phyloP scores from a whole-genome alignment of 2,113 vertebrate genomes.

The Sterna hirundo region DNA sequence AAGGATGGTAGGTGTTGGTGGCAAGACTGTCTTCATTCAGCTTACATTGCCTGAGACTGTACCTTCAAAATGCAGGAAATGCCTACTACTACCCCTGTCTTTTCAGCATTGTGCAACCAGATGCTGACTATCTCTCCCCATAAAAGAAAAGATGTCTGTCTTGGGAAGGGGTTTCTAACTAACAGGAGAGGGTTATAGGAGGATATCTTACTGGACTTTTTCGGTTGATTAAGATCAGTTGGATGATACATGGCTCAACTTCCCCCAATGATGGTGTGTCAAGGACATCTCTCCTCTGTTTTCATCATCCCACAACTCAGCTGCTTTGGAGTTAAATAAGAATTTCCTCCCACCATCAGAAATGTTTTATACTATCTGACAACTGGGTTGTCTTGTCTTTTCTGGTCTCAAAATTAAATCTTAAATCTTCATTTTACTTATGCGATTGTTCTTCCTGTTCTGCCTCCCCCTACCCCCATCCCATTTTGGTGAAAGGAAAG shows the following conservation, averaged over 20 bases:
- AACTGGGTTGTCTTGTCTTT: not conserved
- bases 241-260: not conserved
- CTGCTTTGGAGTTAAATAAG: not conserved
- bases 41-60: not conserved
- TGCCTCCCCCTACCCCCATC: not conserved
- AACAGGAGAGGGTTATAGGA: not conserved
- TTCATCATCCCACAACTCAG: not conserved
- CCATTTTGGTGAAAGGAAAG: not conserved
- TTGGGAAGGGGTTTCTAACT: not conserved
- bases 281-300: not conserved
- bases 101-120: not conserved
- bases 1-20: not conserved
- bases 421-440: not conserved
- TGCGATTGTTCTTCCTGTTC: not conserved
- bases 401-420: not conserved
- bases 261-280: not conserved
- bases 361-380: not conserved
- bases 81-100: not conserved
- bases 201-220: not conserved
- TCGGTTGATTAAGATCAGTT: not conserved
- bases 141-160: not conserved
- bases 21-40: not conserved
- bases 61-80: not conserved
- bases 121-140: not conserved
- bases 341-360: not conserved